Percentiles rank a stretch among this genome's conserved stretches.
phyloP scores from a whole-genome alignment of 2,113 vertebrate species.

The Elephas maximus region DNA sequence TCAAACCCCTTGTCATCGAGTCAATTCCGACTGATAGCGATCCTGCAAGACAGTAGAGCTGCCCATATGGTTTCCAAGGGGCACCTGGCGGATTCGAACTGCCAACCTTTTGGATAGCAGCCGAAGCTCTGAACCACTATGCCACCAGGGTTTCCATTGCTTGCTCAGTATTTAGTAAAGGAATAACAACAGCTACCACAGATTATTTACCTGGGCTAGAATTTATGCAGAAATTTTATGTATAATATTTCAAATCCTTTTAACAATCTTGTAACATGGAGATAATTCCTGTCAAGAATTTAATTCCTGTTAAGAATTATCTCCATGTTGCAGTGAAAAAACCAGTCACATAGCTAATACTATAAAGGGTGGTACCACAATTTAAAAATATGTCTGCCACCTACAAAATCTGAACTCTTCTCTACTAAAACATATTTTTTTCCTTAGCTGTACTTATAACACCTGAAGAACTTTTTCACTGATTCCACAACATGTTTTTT shows the following conservation, averaged over 20 bases:
- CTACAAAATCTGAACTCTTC: neutral
- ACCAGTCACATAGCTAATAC: neutral
- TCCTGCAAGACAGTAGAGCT: too few relatives aligned
- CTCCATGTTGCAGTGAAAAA: neutral
- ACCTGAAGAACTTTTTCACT: neutral
- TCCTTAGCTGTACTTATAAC: neutral
- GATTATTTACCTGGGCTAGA: neutral
- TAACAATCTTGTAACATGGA: neutral
- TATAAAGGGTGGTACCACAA: neutral
- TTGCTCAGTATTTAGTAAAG: neutral
- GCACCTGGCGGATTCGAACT: too few relatives aligned
- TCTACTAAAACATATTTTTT: neutral
- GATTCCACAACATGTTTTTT: neutral
- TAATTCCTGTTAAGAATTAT: neutral
- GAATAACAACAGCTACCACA: neutral
- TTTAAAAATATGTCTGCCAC: too few relatives aligned
- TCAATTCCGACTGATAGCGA: too few relatives aligned
- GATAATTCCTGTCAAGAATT: too few relatives aligned
- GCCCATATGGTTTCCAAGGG: too few relatives aligned
- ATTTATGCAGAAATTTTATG: too few relatives aligned
- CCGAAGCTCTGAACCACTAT: too few relatives aligned
- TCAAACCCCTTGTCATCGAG: too few relatives aligned
- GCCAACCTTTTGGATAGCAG: too few relatives aligned
- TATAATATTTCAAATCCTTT: neutral
- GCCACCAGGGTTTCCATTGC: too few relatives aligned